phyloP scores from a whole-genome alignment of 1,140 invertebrate genomes.

The Bombus pascuorum region DNA sequence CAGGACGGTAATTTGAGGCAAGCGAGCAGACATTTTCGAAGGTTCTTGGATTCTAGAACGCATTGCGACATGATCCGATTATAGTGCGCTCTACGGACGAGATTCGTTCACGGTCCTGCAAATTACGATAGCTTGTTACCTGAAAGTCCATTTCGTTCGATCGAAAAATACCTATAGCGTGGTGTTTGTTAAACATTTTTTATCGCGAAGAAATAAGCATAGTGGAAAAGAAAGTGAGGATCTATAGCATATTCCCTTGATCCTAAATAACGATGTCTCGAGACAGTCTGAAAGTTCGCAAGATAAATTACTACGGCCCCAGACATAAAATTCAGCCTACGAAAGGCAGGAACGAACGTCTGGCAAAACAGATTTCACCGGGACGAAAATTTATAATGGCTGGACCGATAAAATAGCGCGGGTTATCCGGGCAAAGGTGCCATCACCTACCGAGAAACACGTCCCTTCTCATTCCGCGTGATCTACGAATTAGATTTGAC shows the following conservation, averaged over 20 bases:
- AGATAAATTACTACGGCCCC: not conserved
- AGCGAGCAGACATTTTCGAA: conserved; percentile 18
- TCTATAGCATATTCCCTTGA: not conserved
- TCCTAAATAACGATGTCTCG: not conserved
- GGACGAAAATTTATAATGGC: conserved; percentile 18
- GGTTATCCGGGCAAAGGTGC: not conserved
- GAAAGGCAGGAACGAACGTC: not conserved
- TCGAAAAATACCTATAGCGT: not conserved
- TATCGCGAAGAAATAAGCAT: not conserved
- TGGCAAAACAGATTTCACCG: not conserved
- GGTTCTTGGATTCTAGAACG: conserved; percentile 18
- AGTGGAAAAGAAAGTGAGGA: not conserved
- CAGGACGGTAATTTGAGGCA: not conserved
- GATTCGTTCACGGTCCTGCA: not conserved
- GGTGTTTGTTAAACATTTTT: not conserved
- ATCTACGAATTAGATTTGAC: conserved; percentile 32
- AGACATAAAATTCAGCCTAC: conserved; percentile 1
- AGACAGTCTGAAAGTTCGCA: not conserved
- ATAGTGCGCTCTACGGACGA: not conserved
- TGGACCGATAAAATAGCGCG: not conserved
- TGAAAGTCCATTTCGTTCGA: not conserved
- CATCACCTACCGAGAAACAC: not conserved
- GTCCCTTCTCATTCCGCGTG: conserved; percentile 37
- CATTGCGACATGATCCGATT: conserved; percentile 28
- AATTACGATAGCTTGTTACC: conserved; percentile 12